phyloP scores from a whole-genome alignment of 1,140 invertebrate species.

The Dendroctonus valens region DNA sequence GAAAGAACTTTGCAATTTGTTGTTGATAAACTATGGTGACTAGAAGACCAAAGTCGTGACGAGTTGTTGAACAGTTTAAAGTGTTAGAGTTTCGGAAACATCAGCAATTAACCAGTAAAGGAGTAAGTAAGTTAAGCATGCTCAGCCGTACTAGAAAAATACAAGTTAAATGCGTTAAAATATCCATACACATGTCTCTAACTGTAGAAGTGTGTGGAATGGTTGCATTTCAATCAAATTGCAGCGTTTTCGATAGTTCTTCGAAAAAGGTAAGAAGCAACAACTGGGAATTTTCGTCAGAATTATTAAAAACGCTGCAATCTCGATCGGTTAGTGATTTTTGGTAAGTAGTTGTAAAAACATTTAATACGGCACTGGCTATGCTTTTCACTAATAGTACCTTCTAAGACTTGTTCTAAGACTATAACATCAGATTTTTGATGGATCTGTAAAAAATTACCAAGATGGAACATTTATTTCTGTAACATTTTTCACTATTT shows the following conservation, averaged over 20 bases:
- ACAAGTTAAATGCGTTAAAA: constrained; percentile 14
- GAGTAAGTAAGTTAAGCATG: constrained; percentile 13
- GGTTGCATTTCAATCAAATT: constrained; percentile 17
- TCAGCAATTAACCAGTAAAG: constrained; percentile 1
- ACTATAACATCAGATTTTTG: constrained; percentile 42
- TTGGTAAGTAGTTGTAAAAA: constrained; percentile 21
- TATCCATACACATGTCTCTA: constrained; percentile 9
- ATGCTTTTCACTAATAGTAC: constrained; percentile 36
- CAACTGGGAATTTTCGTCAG: no score
- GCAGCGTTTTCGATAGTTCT: background rate
- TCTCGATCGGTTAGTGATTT: background rate
- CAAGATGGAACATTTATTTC: constrained; percentile 38
- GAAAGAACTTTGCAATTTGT: no score
- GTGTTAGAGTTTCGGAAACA: background rate
- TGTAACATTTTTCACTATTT: constrained; percentile 10
- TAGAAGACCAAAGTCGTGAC: no score
- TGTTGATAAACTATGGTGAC: no score
- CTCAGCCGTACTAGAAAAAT: constrained; percentile 28
- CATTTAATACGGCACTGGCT: constrained; percentile 34
- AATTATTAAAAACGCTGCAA: no score
- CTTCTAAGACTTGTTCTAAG: constrained; percentile 39
- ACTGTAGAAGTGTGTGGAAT: constrained; percentile 11
- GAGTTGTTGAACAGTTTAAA: no score
- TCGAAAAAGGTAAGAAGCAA: no score
- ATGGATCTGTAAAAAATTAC: constrained; percentile 41